These are phyloP conservation scores for Dendrolimus houi DNA, from an alignment of 2,888 invertebrate species.

Conservation along the genomic window DNA sequence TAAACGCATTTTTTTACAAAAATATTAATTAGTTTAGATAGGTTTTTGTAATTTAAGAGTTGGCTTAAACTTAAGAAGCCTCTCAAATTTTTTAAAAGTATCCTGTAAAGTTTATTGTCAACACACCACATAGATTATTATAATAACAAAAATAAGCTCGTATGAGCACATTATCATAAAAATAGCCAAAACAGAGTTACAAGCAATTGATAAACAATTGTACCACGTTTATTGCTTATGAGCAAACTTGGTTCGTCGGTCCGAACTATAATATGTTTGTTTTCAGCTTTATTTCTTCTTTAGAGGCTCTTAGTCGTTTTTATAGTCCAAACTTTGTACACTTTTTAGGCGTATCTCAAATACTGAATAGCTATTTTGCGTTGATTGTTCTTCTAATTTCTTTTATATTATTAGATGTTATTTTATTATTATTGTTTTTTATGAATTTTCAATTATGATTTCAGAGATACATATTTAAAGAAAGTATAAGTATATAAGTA, in stretches of 20 bases:
- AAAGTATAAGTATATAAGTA: no score
- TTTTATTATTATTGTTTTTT: no score
- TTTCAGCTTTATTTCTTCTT: constrained; percentile 37
- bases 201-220: constrained; percentile 35
- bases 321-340: constrained; percentile 47
- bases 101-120: no score
- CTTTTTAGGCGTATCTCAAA: constrained; percentile 33
- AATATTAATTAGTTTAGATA: no score
- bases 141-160: background rate
- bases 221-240: constrained; percentile 37
- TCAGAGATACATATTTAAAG: no score
- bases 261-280: constrained; percentile 44
- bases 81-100: no score
- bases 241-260: constrained; percentile 34
- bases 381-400: background rate
- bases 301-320: constrained; percentile 49
- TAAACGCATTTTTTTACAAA: no score
- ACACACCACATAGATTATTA: no score
- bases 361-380: constrained; percentile 35
- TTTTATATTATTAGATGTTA: no score
- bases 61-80: no score
- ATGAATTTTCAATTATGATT: no score
- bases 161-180: background rate
- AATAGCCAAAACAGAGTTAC: constrained; percentile 5
- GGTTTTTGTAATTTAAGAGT: no score